Evolutionary conservation across 2,888 invertebrate species (phyloP), one percentile per base, ranked within the genome.

Genomic region (Thymelicus lineola): DNA sequence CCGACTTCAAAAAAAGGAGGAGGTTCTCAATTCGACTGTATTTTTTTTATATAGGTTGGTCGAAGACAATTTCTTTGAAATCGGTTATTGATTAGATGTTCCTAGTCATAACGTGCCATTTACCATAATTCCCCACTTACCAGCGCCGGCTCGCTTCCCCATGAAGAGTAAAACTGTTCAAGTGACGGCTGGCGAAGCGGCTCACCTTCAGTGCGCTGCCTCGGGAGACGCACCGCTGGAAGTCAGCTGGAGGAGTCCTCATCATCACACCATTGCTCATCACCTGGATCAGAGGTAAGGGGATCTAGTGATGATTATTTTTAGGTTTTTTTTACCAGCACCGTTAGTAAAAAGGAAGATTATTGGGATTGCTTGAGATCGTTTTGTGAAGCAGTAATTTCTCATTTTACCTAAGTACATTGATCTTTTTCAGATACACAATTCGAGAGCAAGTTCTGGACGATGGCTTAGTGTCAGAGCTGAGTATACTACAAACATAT

Each of bases 161-260:
- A 97, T 97, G 87, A 97, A 97, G 89, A 95, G 95, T 72, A 97
- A 97, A 84, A 97, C 97, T 84, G 95, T 97, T 75, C 97, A 97
- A 77, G 97, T 97, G 71, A 96, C 97, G 38, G 97, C 97, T 66
- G 97, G 97, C 1, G 97, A 97, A 77, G 96, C 97, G 72, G 97
- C 97, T 1, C 96, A 96, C 81, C 94, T 98, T 66, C 97, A 97
- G 80, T 98, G 98, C 87, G 96, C 97, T 53, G 97, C 97, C 0
- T 95, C 97, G 71, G 98, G 98, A n/a, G 98, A 98, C 86, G 96
- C 96, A 71, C 98, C 98, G 0, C 95, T 98, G 78, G 97, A 97
- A 85, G 97, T 98, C 75, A 96, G 95, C 84, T 98, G 98, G 98
- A 95, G 97, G 79, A 96, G 96, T 71, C 97, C 97, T 17, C 96